Conservation (phyloP, 2,113 vertebrate species). For the Mohoua ochrocephala region DNA sequence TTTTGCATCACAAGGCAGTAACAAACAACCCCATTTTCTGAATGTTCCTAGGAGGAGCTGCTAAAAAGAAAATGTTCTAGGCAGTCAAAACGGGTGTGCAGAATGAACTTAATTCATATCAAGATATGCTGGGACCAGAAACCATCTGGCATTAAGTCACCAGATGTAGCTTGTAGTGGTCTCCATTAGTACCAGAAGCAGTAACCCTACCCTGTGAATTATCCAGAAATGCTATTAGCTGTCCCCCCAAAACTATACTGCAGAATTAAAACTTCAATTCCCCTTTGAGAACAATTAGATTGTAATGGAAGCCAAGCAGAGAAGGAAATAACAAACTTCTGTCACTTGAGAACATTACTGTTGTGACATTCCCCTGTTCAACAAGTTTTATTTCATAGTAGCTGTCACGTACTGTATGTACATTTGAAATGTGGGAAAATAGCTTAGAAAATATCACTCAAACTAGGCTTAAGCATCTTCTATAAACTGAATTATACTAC, state of each 20-base stretch:
- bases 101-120: background rate
- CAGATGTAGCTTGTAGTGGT: background rate
- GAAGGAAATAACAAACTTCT: background rate
- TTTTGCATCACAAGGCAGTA: background rate
- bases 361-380: background rate
- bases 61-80: background rate
- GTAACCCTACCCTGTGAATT: background rate
- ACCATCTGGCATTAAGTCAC: background rate
- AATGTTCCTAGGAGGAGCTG: background rate
- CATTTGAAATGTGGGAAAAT: slow-evolving; percentile 31
- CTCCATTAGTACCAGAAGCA: background rate
- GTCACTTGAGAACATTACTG: background rate
- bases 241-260: background rate
- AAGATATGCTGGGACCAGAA: background rate
- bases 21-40: background rate
- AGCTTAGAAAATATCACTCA: slow-evolving; percentile 20
- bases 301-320: background rate
- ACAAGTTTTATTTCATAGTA: background rate
- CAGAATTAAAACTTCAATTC: background rate
- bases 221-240: background rate
- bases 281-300: background rate
- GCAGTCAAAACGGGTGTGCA: background rate
- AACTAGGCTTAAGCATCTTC: slow-evolving; percentile 13
- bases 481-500: background rate
- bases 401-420: background rate